Percentiles rank a stretch among this genome's conserved stretches.
These are phyloP conservation scores for Apodemia zela DNA, from an alignment of 2,888 invertebrate species.

Conservation along the genomic window DNA sequence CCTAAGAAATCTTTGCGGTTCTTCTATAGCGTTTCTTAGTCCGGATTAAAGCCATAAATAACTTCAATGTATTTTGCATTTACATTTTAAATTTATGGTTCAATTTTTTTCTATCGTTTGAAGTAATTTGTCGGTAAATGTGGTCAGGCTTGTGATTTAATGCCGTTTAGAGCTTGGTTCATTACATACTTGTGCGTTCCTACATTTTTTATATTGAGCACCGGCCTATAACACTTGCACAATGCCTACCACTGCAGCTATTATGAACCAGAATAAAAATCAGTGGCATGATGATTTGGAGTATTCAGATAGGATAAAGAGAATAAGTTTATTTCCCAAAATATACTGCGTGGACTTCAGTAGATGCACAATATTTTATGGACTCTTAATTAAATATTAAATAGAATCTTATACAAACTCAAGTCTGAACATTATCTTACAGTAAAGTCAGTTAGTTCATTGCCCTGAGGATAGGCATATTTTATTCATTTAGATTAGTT, in stretches of 20 bases:
- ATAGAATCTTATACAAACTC: too few relatives aligned
- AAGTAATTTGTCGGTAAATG: constrained; percentile 15
- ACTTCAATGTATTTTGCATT: constrained; percentile 12
- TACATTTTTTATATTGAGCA: not conserved
- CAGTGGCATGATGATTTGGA: too few relatives aligned
- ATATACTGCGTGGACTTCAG: too few relatives aligned
- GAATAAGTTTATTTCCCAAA: too few relatives aligned
- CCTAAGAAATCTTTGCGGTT: constrained; percentile 31
- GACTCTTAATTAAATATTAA: too few relatives aligned
- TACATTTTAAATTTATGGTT: constrained; percentile 14
- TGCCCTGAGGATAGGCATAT: too few relatives aligned
- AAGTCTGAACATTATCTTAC: too few relatives aligned
- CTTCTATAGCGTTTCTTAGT: constrained; percentile 32
- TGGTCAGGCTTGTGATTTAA: not conserved
- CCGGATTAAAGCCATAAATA: constrained; percentile 24
- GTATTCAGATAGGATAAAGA: too few relatives aligned
- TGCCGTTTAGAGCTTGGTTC: not conserved
- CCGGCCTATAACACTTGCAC: not conserved
- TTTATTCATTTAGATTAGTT: too few relatives aligned
- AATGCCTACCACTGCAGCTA: not conserved
- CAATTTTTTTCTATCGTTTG: constrained; percentile 1
- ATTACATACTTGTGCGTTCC: not conserved
- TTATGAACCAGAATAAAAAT: too few relatives aligned
- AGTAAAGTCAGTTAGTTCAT: too few relatives aligned
- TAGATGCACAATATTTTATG: too few relatives aligned